These are phyloP conservation scores for Calameuta pallipes DNA, from an alignment of 2,888 invertebrate genomes.

Conservation along the genomic window DNA sequence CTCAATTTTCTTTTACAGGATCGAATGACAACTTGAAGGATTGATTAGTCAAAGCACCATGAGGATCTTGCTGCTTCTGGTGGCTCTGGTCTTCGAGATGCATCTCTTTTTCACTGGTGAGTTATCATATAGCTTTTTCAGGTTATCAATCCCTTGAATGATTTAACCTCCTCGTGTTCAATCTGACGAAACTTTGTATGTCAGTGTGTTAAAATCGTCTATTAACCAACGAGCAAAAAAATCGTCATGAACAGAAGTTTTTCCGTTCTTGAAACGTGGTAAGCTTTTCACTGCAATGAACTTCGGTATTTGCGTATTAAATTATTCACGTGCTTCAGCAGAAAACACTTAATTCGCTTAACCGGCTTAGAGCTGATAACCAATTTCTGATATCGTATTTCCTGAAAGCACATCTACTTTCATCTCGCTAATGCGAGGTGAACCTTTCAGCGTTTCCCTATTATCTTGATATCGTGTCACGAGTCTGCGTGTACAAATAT, in stretches of 20 bases:
- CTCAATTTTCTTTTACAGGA: constrained; percentile 35
- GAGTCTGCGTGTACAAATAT: too few relatives aligned
- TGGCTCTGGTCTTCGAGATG: constrained; percentile 50
- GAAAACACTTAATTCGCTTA: constrained; percentile 55
- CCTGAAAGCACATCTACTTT: constrained; percentile 40
- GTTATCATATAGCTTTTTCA: neutral
- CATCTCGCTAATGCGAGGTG: constrained; percentile 36
- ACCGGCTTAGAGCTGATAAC: constrained; percentile 45
- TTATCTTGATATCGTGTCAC: too few relatives aligned
- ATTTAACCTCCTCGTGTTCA: too few relatives aligned
- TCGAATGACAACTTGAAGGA: constrained; percentile 33
- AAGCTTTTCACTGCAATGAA: too few relatives aligned
- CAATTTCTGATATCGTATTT: constrained; percentile 59
- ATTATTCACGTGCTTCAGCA: constrained; percentile 39
- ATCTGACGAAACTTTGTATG: too few relatives aligned
- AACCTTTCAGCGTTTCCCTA: too few relatives aligned
- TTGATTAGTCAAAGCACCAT: constrained; percentile 35
- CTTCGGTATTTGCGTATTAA: constrained; percentile 5
- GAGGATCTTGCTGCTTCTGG: constrained; percentile 50
- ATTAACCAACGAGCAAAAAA: too few relatives aligned
- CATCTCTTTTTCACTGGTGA: constrained; percentile 54
- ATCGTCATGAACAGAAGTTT: too few relatives aligned
- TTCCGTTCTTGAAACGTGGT: too few relatives aligned
- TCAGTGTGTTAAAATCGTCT: too few relatives aligned
- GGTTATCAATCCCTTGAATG: too few relatives aligned